These are phyloP conservation scores for Grus americana DNA, from an alignment of 2,113 vertebrate species.

Conservation along the genomic window DNA sequence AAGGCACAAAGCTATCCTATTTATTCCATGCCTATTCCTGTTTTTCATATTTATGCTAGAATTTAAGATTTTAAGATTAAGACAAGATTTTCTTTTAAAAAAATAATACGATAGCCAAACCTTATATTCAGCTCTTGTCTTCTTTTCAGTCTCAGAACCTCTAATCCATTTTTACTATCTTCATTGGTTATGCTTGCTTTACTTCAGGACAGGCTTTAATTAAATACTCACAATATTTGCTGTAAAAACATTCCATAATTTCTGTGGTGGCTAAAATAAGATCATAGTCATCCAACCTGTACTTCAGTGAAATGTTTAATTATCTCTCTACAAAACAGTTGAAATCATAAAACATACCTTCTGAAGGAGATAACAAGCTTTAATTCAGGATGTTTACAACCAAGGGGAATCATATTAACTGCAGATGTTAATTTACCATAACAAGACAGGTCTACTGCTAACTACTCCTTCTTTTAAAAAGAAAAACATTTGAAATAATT, in stretches of 20 bases:
- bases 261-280: constrained; percentile 42
- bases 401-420: constrained; percentile 61
- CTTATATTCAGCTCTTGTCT: background rate
- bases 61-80: background rate
- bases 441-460: constrained; percentile 59
- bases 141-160: background rate
- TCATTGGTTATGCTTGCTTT: background rate
- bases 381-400: constrained; percentile 60
- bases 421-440: constrained; percentile 65
- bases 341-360: constrained; percentile 49
- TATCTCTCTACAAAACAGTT: constrained; percentile 44
- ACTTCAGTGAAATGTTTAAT: constrained; percentile 56
- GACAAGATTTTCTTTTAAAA: background rate
- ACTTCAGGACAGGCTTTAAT: constrained; percentile 27
- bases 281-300: constrained; percentile 30
- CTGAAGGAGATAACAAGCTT: constrained; percentile 64
- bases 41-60: background rate
- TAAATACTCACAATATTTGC: constrained; percentile 45
- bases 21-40: background rate
- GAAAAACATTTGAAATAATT: constrained; percentile 65
- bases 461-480: constrained; percentile 61
- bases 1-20: background rate
- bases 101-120: background rate
- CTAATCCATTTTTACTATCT: background rate
- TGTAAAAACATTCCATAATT: constrained; percentile 48